phyloP scores from a whole-genome alignment of 2,113 vertebrate species.

The Vireo altiloquus region DNA sequence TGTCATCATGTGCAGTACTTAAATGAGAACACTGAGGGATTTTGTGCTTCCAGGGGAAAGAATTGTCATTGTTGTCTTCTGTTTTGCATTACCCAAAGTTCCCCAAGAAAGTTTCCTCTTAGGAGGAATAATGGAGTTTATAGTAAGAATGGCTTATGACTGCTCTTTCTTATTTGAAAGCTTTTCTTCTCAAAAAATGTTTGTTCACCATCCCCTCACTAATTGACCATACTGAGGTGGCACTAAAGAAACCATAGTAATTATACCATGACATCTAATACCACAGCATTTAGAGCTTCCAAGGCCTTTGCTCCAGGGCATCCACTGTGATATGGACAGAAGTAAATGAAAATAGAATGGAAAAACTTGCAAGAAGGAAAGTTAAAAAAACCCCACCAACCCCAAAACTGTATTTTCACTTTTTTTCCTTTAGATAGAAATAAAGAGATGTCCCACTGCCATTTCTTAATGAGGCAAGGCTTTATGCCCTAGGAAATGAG shows the following conservation, averaged over 20 bases:
- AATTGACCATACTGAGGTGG: neutral
- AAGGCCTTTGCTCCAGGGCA: neutral
- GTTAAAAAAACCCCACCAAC: neutral
- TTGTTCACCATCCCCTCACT: neutral
- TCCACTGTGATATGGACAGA: neutral
- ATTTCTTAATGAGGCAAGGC: neutral
- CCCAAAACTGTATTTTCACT: neutral
- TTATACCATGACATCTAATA: neutral
- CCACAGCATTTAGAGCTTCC: neutral
- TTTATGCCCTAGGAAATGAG: neutral
- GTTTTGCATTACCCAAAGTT: neutral
- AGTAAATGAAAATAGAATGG: neutral
- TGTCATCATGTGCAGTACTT: slow-evolving; percentile 4
- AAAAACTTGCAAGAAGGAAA: neutral
- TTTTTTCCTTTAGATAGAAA: neutral
- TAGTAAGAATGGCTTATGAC: neutral
- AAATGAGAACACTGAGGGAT: slow-evolving; percentile 24
- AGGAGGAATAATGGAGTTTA: neutral
- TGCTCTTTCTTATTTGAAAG: neutral
- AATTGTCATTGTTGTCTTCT: slow-evolving; percentile 17
- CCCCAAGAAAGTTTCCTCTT: slow-evolving; percentile 6
- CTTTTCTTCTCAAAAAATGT: neutral
- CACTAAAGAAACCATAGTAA: neutral
- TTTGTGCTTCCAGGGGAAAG: slow-evolving; percentile 25
- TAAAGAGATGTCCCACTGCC: neutral